phyloP scores from a whole-genome alignment of 2,113 vertebrate genomes.

The Istiophorus platypterus region DNA sequence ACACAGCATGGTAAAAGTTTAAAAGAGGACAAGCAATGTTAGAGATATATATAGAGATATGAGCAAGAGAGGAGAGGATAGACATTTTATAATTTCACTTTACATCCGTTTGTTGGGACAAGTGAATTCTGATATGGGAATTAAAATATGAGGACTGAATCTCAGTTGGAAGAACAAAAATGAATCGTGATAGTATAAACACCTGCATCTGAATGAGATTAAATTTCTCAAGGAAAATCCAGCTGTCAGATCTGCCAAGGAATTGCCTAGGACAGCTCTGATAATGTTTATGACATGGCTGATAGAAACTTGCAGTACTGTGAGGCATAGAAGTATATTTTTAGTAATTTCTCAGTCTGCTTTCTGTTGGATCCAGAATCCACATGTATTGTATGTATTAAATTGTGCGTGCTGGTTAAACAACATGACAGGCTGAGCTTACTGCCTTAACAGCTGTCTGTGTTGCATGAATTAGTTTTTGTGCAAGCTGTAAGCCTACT shows the following conservation, averaged over 20 bases:
- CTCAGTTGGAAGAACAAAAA: constrained; percentile 14
- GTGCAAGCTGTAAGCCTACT: constrained; percentile 14
- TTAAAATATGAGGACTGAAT: constrained; percentile 34
- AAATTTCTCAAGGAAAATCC: neutral
- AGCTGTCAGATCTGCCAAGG: neutral
- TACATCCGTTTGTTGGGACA: neutral
- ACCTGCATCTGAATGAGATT: neutral
- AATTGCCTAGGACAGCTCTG: neutral
- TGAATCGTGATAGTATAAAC: constrained; percentile 9
- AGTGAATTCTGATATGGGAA: constrained; percentile 12
- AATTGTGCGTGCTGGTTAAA: neutral
- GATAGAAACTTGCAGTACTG: neutral
- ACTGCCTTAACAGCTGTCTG: neutral
- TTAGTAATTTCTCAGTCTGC: neutral
- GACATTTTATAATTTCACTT: constrained; percentile 1
- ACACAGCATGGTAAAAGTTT: constrained; percentile 31
- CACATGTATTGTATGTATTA: neutral
- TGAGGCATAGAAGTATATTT: neutral
- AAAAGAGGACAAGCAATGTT: constrained; percentile 26
- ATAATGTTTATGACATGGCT: neutral
- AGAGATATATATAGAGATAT: neutral
- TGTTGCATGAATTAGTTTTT: constrained; percentile 20
- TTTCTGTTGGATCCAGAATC: neutral
- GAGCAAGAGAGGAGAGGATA: neutral
- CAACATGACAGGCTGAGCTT: neutral